These are phyloP conservation scores for Formica selysi DNA, from an alignment of 1,140 invertebrate genomes.

Conservation along the genomic window DNA sequence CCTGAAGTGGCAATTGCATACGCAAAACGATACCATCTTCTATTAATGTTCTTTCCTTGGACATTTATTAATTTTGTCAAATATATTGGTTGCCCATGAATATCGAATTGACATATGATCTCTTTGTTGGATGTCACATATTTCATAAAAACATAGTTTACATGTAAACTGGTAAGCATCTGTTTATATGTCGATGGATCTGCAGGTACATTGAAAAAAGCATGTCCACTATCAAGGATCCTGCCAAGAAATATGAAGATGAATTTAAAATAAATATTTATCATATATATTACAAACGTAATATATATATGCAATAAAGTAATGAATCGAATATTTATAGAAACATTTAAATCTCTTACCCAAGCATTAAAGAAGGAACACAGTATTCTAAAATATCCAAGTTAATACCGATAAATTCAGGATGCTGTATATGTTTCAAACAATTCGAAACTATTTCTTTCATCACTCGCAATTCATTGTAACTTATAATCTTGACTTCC, in stretches of 20 bases:
- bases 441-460: constrained; percentile 58
- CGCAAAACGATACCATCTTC: constrained; percentile 81
- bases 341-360: constrained; percentile 71
- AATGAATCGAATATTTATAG: background rate
- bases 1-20: constrained; percentile 89
- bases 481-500: constrained; percentile 67
- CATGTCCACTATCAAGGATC: constrained; percentile 73
- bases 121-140: constrained; percentile 42
- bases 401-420: constrained; percentile 79
- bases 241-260: constrained; percentile 71
- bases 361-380: constrained; percentile 78
- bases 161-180: constrained; percentile 60
- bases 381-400: constrained; percentile 73
- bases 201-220: constrained; percentile 76
- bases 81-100: constrained; percentile 70
- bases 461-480: constrained; percentile 65
- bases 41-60: constrained; percentile 29
- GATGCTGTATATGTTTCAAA: constrained; percentile 57
- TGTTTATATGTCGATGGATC: constrained; percentile 18
- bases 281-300: constrained; percentile 24
- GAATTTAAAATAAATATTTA: background rate
- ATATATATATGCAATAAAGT: constrained; percentile 8
- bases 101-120: constrained; percentile 61
- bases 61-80: constrained; percentile 68
- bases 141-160: constrained; percentile 76